These are phyloP conservation scores for Mustela lutreola DNA, from an alignment of 2,113 vertebrate genomes.

Conservation along the genomic window DNA sequence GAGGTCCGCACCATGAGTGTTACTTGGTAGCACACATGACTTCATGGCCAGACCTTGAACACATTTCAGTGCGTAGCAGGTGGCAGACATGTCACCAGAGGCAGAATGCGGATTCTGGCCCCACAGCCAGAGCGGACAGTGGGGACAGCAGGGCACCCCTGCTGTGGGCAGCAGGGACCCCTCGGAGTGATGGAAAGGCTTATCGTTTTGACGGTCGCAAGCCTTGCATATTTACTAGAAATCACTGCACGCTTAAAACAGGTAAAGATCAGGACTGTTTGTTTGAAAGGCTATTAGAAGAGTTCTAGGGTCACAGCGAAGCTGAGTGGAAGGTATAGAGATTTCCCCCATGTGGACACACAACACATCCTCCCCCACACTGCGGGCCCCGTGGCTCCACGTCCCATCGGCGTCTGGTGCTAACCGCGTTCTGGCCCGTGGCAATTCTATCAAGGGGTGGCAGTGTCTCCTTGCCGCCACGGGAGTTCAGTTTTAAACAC, in stretches of 20 bases:
- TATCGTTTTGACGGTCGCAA: fast-evolving
- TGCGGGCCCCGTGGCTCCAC: too few species aligned
- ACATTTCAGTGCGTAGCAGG: fast-evolving
- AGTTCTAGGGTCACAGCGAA: background rate
- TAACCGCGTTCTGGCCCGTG: too few species aligned
- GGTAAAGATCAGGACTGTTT: background rate
- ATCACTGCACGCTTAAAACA: fast-evolving
- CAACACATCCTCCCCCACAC: background rate
- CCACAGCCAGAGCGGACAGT: too few species aligned
- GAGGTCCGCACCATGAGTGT: background rate
- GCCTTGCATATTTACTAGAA: background rate
- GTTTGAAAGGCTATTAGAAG: too few species aligned
- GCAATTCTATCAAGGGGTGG: too few species aligned
- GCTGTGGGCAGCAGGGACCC: fast-evolving
- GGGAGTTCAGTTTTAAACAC: too few species aligned
- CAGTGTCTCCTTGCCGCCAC: too few species aligned
- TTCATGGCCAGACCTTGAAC: background rate
- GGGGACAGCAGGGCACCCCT: background rate
- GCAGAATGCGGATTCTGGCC: background rate
- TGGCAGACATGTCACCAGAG: background rate
- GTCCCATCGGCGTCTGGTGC: too few species aligned
- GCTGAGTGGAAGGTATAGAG: background rate
- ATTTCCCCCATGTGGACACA: fast-evolving
- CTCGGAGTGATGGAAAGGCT: background rate
- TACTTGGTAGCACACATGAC: too few species aligned